phyloP scores from a whole-genome alignment of 2,888 invertebrate species.

The Mycalesis mineus region DNA sequence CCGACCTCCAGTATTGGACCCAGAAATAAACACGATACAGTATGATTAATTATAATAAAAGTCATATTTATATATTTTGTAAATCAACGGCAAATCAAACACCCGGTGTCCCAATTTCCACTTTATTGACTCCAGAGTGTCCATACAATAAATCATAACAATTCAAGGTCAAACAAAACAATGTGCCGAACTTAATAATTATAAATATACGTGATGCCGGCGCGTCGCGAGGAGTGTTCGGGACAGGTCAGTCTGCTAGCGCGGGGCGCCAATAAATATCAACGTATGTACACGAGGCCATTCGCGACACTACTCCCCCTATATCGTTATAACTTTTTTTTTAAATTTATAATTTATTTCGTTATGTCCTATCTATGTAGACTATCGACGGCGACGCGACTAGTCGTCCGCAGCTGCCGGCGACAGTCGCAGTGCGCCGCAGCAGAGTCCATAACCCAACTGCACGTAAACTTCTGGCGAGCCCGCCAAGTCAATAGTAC shows the following conservation, averaged over 20 bases:
- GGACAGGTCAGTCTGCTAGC: slow-evolving; percentile 61
- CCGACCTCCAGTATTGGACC: slow-evolving; percentile 61
- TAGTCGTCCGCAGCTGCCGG: too few relatives aligned
- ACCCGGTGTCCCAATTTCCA: slow-evolving; percentile 74
- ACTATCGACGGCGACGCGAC: slow-evolving; percentile 31
- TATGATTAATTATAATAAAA: slow-evolving; percentile 36
- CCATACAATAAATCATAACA: slow-evolving; percentile 78
- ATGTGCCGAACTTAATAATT: slow-evolving; percentile 72
- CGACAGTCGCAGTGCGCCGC: slow-evolving; percentile 18
- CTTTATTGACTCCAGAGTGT: slow-evolving; percentile 79
- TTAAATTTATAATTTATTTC: slow-evolving; percentile 76
- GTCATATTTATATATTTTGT: neutral
- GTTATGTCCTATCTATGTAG: slow-evolving; percentile 76
- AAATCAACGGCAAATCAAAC: slow-evolving; percentile 64
- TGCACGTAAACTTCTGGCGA: slow-evolving; percentile 17
- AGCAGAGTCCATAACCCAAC: slow-evolving; percentile 16
- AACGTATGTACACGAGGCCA: slow-evolving; percentile 72
- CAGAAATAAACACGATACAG: slow-evolving; percentile 63
- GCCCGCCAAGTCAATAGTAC: slow-evolving; percentile 22
- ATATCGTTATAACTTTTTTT: slow-evolving; percentile 64
- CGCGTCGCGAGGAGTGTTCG: slow-evolving; percentile 50
- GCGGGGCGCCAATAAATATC: slow-evolving; percentile 73
- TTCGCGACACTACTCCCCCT: slow-evolving; percentile 50
- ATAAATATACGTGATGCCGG: slow-evolving; percentile 72
- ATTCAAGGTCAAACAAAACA: slow-evolving; percentile 76